Percentiles rank a stretch among this genome's conserved stretches.
Conservation (phyloP, 1,140 invertebrate species). For the Chrysoperla carnea region DNA sequence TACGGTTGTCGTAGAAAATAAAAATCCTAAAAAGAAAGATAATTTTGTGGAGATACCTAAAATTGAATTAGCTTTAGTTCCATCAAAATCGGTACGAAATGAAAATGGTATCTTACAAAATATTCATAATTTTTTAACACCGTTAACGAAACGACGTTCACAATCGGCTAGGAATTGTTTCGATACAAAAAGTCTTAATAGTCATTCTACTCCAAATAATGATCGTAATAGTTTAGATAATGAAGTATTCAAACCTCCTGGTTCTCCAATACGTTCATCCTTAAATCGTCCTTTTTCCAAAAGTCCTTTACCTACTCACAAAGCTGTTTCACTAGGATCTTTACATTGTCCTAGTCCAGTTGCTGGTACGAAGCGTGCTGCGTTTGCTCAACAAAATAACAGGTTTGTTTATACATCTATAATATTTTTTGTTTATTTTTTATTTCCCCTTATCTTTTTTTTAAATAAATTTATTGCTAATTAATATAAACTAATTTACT, state of each 20-base stretch:
- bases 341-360: slow-evolving; percentile 6
- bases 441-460: not conserved
- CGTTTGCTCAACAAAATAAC: slow-evolving; percentile 6
- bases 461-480: not conserved
- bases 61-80: not conserved
- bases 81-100: not conserved
- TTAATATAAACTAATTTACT: not conserved
- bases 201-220: slow-evolving; percentile 9
- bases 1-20: not conserved
- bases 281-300: too few species aligned
- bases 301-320: slow-evolving; percentile 4
- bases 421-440: not conserved
- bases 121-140: slow-evolving; percentile 13
- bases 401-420: slow-evolving; percentile 8
- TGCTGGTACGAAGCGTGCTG: slow-evolving; percentile 6
- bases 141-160: slow-evolving; percentile 7
- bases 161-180: not conserved
- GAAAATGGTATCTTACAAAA: slow-evolving; percentile 9
- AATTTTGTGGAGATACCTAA: not conserved
- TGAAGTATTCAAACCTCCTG: slow-evolving; percentile 8
- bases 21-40: not conserved
- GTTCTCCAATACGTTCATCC: slow-evolving; percentile 6
- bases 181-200: slow-evolving; percentile 3
- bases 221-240: slow-evolving; percentile 2
- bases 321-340: slow-evolving; percentile 12